Evolutionary conservation across 2,113 vertebrate species (phyloP), one percentile per base, ranked within the genome.

Genomic region (Takifugu flavidus): DNA sequence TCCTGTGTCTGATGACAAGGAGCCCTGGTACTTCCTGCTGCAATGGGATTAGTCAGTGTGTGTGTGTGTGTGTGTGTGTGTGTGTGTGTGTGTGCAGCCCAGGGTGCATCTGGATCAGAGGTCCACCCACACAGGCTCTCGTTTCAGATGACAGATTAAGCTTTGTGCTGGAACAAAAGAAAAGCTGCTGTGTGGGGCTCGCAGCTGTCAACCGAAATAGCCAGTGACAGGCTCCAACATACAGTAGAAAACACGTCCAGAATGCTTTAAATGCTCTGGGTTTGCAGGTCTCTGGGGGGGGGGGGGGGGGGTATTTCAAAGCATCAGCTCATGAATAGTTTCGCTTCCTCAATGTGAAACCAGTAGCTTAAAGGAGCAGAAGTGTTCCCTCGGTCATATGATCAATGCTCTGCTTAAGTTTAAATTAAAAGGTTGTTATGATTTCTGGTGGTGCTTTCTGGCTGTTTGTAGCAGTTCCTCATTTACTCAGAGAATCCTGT

Each of bases 101-200:
- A 78, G 83, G 62, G 77, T 70, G 77, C 70, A 79, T 82, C 57
- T 85, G 75, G 80, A 70, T 28, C 74, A 77, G 70, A 82, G 74
- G 66, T 88, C 75, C 71, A 70, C 88, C 82, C 77, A 79, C 82
- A 51, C 71, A 74, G 65, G 50, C 65, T 59, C 69, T 65, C 59
- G 28, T 46, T 51, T 49, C 59, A 8, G 56, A 78, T 77, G 72
- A 90, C 81, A 83, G 55, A 72, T 53, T 29, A 0, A 57, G 59
- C 80, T 72, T 75, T 90, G 83, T 82, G 13, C 57, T 59, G 53
- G 42, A 82, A 80, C 77, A 82, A 84, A 34, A 60, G 39, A 2
- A 82, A 82, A 63, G 59, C 75, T 70, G 34, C 55, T 60, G 29
- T 80, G 59, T 44, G 42, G 55, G 12, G 3, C 49, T 5, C 15